Conservation (phyloP, 2,888 invertebrate species). For the Anticlea derivata region DNA sequence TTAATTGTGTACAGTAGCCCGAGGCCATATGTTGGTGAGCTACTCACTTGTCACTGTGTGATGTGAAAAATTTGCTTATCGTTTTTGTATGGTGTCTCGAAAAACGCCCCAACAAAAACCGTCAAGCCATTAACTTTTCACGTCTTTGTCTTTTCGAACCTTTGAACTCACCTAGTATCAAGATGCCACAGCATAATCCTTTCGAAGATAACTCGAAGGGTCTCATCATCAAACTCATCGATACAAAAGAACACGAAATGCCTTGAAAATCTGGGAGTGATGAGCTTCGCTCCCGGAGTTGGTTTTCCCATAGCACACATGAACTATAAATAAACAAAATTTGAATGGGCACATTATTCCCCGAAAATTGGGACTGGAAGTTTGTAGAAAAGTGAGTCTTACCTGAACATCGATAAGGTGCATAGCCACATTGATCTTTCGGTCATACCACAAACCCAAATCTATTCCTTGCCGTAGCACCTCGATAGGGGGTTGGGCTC, state of each 20-base stretch:
- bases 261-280: slow-evolving; percentile 93
- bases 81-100: no score
- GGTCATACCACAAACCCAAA: slow-evolving; percentile 95
- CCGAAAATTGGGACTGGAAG: no score
- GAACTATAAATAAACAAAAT: slow-evolving; percentile 83
- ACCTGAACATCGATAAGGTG: slow-evolving; percentile 94
- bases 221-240: slow-evolving; percentile 94
- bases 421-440: slow-evolving; percentile 90
- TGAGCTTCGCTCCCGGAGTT: slow-evolving; percentile 91
- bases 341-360: no score
- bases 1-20: no score
- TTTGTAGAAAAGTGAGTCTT: slow-evolving; percentile 26
- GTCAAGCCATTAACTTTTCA: no score
- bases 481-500: slow-evolving; percentile 97
- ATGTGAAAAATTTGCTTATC: no score
- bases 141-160: no score
- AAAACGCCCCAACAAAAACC: no score
- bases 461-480: slow-evolving; percentile 95
- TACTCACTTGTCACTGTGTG: no score
- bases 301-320: slow-evolving; percentile 94
- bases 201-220: slow-evolving; percentile 93
- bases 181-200: slow-evolving; percentile 97
- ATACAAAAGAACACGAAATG: slow-evolving; percentile 94
- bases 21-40: no score
- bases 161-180: slow-evolving; percentile 88